phyloP scores from a whole-genome alignment of 2,797 vertebrate species.

The Chaetodon trifasciatus region DNA sequence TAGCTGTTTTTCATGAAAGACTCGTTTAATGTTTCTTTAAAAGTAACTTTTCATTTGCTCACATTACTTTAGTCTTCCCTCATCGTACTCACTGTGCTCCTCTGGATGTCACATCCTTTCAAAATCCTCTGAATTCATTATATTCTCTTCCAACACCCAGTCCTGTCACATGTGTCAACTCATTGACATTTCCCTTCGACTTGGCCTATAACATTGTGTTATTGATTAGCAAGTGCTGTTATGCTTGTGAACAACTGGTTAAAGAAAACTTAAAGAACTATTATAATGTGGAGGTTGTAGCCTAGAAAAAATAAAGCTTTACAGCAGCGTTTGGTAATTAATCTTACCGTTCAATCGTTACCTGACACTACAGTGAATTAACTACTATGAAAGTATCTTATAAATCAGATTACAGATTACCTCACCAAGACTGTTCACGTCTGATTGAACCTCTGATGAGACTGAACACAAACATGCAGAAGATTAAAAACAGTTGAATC shows the following conservation, averaged over 20 bases:
- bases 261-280: neutral
- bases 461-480: constrained; percentile 13
- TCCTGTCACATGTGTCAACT: neutral
- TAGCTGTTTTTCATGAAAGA: neutral
- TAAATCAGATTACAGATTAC: neutral
- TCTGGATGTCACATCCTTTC: neutral
- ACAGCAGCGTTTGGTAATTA: no score
- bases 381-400: neutral
- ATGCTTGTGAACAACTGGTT: constrained; percentile 8
- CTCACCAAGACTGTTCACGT: neutral
- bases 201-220: constrained; percentile 3
- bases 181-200: neutral
- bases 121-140: neutral
- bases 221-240: constrained; percentile 2
- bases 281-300: neutral
- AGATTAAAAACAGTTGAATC: constrained; percentile 12
- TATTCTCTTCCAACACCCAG: neutral
- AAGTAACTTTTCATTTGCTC: constrained; percentile 7
- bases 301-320: no score
- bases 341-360: neutral
- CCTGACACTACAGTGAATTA: neutral
- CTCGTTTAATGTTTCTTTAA: neutral
- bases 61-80: neutral
- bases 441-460: neutral
- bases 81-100: neutral